phyloP scores from a whole-genome alignment of 2,797 vertebrate genomes.

The Caiman crocodilus region DNA sequence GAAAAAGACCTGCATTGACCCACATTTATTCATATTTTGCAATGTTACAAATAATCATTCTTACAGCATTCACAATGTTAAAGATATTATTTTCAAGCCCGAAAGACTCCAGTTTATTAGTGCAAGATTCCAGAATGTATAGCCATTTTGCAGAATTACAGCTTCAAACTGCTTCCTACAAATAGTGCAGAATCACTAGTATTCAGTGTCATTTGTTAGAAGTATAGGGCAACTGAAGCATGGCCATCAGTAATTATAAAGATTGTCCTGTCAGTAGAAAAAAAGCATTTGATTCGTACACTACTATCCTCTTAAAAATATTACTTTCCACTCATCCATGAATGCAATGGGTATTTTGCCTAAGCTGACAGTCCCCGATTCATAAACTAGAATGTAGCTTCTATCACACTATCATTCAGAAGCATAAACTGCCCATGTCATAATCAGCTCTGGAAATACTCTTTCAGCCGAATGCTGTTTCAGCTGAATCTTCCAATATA shows the following conservation, averaged over 20 bases:
- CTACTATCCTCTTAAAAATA: background rate
- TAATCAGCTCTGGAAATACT: background rate
- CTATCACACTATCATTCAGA: background rate
- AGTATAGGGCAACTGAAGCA: constrained; percentile 49
- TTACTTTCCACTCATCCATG: constrained; percentile 7
- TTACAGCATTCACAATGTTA: background rate
- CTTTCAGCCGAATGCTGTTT: background rate
- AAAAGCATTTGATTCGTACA: constrained; percentile 37
- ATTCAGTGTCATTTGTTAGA: constrained; percentile 56
- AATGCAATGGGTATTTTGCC: constrained; percentile 28
- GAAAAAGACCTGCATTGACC: background rate
- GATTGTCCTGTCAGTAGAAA: constrained; percentile 35
- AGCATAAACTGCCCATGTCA: background rate
- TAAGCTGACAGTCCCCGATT: background rate
- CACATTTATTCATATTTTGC: background rate
- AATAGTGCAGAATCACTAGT: constrained; percentile 36
- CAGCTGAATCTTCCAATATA: background rate
- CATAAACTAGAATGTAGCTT: background rate
- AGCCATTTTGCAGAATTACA: constrained; percentile 42
- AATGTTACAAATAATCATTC: constrained; percentile 6
- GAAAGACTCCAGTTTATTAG: background rate
- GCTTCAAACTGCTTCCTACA: constrained; percentile 40
- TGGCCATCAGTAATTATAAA: constrained; percentile 57
- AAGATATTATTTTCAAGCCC: constrained; percentile 29
- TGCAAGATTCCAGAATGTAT: background rate